Base-by-base conservation (phyloP, 2,113 vertebrate genomes). In the Ptychochromis oligacanthus region DNA sequence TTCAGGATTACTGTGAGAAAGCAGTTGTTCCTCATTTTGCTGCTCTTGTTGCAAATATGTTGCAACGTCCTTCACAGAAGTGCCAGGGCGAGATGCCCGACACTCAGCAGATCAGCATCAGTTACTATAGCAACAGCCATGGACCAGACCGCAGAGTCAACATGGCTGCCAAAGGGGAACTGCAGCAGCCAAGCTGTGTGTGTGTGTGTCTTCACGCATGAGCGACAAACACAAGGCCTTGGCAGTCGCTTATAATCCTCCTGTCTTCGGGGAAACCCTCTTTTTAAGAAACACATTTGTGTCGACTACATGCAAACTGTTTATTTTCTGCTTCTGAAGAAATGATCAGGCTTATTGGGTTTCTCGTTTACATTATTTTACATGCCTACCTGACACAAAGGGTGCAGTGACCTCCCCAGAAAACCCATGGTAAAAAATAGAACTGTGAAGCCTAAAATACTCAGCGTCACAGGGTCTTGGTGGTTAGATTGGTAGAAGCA, bases 41-140 rank as follows among this genome's bases (percentile, higher is more conserved):
- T 79, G 76, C 38, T 72, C 13, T 59, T 46, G 54, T 75, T 81
- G 55, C 55, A 70, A 85, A 86, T 28, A 80, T 72, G 84, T 82
- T 67, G 54, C 84, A 40, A 78, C 54, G 59, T 75, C 81, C 59
- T 80, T 75, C 46, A 1, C 52, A 17, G 38, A 22, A 5, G 62
- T 61, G 81, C 83, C 85, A 86, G 85, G 83, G 80, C 67, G 46
- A 77, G 65, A 22, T 56, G 86, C 85, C 80, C 82, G 14, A n/a
- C 46, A 4, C 83, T 77, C 82, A 46, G 85, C 61, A 62, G 77
- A 85, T 85, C 87, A 86, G 91, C 91, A 91, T 93, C 86, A 20
- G 91, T 93, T 93, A 86, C 93, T 46, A 87, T 88, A 77, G 90
- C 70, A 93, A 93, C 91, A 87, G 77, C 61, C 83, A 11, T 28